phyloP scores from a whole-genome alignment of 2,888 invertebrate species.

The Cecidostiba fungosa region DNA sequence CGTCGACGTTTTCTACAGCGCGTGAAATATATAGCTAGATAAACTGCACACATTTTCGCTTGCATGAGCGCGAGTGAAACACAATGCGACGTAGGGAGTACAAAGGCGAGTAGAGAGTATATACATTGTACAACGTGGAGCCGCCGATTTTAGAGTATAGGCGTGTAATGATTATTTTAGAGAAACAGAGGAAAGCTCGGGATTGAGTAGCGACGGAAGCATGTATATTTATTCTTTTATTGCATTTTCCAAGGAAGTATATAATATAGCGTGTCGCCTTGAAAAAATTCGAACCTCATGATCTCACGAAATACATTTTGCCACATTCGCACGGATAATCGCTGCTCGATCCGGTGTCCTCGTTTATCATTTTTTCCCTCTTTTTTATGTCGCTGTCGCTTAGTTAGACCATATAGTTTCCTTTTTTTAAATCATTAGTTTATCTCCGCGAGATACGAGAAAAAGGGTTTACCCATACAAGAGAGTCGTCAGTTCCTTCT shows the following conservation, averaged over 20 bases:
- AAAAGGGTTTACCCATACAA: neutral
- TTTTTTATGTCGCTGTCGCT: slow-evolving; percentile 37
- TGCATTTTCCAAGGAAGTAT: slow-evolving; percentile 20
- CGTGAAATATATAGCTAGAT: neutral
- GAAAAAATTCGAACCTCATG: neutral
- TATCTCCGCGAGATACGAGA: slow-evolving; percentile 33
- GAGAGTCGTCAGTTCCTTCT: slow-evolving; percentile 39
- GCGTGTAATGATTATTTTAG: slow-evolving; percentile 27
- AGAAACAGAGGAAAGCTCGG: neutral
- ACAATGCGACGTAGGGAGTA: neutral
- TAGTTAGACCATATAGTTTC: neutral
- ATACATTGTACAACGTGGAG: neutral
- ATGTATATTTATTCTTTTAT: neutral
- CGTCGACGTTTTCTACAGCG: slow-evolving; percentile 19
- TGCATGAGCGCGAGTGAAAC: neutral
- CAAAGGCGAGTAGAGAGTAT: neutral
- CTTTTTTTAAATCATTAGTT: slow-evolving; percentile 34
- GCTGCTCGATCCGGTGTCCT: slow-evolving; percentile 31
- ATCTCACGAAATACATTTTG: neutral
- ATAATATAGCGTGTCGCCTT: neutral
- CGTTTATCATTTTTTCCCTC: neutral
- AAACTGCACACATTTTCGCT: slow-evolving; percentile 18
- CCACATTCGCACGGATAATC: neutral
- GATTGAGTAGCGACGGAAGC: slow-evolving; percentile 12
- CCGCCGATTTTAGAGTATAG: slow-evolving; percentile 14